Evolutionary conservation across 2,888 invertebrate species (phyloP).

Genomic region (Synergus japonicus): DNA sequence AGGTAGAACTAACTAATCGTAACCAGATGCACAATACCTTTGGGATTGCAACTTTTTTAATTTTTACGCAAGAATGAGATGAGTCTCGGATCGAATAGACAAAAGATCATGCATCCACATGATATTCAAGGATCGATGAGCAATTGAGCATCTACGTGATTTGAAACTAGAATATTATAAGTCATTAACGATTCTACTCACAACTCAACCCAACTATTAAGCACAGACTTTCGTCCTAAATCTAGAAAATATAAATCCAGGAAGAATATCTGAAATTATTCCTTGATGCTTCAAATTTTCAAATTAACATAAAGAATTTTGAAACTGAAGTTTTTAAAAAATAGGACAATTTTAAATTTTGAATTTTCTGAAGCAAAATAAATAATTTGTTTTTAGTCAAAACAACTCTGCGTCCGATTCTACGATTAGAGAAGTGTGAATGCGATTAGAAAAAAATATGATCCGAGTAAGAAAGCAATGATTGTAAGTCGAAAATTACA

Average conservation of each 20-base stretch:
- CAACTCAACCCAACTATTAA: slow-evolving; percentile 8
- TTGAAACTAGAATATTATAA: slow-evolving; percentile 15
- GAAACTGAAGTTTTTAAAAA: no score
- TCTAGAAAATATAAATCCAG: background rate
- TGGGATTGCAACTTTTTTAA: slow-evolving; percentile 58
- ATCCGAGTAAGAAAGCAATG: background rate
- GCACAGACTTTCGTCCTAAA: background rate
- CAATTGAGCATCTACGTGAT: slow-evolving; percentile 22
- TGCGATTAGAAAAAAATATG: background rate
- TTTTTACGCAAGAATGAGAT: slow-evolving; percentile 32
- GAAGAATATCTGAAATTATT: background rate
- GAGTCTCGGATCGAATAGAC: slow-evolving; percentile 42
- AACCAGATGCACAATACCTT: slow-evolving; percentile 77
- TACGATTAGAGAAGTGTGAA: slow-evolving; percentile 7
- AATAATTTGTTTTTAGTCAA: background rate
- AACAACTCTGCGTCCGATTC: background rate
- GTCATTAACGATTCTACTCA: slow-evolving; percentile 5
- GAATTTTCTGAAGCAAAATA: background rate
- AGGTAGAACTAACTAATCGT: slow-evolving; percentile 49
- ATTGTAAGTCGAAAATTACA: background rate
- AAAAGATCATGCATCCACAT: slow-evolving; percentile 48
- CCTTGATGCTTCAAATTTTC: background rate
- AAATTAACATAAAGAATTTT: background rate
- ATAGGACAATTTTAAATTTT: no score
- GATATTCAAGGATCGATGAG: slow-evolving; percentile 25